Evolutionary conservation across 2,888 invertebrate species (phyloP).

Genomic region (Rhimphoctona megacephalus): DNA sequence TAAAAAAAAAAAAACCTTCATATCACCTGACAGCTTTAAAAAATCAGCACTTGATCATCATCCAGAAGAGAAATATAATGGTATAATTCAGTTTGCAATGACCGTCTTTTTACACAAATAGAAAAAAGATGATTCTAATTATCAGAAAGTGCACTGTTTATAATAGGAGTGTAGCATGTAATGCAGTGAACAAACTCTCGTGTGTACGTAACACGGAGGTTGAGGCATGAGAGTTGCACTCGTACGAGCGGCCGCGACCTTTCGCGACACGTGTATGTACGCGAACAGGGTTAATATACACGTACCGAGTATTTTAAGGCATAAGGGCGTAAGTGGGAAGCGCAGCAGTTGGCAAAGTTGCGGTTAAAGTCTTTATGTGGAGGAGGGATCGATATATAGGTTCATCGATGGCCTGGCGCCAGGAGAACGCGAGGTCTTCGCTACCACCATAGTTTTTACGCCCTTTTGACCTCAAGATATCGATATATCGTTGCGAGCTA

Average conservation of each 20-base stretch:
- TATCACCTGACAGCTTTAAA: too few species aligned
- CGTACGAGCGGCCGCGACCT: slow-evolving; percentile 58
- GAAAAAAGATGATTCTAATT: too few species aligned
- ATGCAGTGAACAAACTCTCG: slow-evolving; percentile 26
- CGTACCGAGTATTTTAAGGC: background rate
- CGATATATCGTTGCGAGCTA: slow-evolving; percentile 9
- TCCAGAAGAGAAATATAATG: too few species aligned
- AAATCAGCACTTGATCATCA: too few species aligned
- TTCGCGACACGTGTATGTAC: slow-evolving; percentile 43
- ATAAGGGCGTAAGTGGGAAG: background rate
- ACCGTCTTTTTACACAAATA: too few species aligned
- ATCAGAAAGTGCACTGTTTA: background rate
- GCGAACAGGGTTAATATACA: slow-evolving; percentile 31
- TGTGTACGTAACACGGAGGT: background rate
- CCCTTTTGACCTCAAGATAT: slow-evolving; percentile 24
- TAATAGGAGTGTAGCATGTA: background rate
- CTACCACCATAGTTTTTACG: background rate
- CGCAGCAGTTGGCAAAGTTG: too few species aligned
- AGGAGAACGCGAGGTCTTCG: background rate
- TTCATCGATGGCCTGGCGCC: slow-evolving; percentile 14
- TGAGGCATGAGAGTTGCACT: slow-evolving; percentile 17
- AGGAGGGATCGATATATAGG: background rate
- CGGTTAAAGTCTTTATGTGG: background rate
- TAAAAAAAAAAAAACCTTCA: too few species aligned
- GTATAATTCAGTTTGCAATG: too few species aligned